Percentiles rank a stretch among this genome's conserved stretches.
phyloP scores from a whole-genome alignment of 1,140 invertebrate species.

The Apolygus lucorum region DNA sequence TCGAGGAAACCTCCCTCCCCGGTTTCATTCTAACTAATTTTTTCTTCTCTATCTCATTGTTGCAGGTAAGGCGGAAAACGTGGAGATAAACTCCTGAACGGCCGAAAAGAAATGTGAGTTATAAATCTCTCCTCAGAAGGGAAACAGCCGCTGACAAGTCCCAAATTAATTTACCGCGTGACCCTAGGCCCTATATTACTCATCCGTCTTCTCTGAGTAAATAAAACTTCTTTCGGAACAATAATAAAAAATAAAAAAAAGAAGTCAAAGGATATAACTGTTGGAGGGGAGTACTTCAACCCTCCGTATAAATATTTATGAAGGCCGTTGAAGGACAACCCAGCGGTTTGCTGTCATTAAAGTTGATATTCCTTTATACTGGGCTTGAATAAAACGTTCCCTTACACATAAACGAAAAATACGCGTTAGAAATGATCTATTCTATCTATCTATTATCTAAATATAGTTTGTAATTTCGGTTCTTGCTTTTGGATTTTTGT shows the following conservation, averaged over 20 bases:
- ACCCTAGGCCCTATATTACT: slow-evolving; percentile 8
- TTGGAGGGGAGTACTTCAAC: neutral
- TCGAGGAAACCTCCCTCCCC: no score
- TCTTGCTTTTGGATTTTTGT: no score
- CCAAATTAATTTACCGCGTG: slow-evolving; percentile 12
- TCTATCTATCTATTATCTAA: no score
- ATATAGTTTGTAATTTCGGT: no score
- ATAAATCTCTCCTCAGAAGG: neutral
- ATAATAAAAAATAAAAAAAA: neutral
- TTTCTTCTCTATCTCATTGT: neutral
- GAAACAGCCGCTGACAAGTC: slow-evolving; percentile 5
- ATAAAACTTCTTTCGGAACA: neutral
- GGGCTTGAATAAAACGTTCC: no score
- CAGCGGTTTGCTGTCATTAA: no score
- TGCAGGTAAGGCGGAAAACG: neutral
- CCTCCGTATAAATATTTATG: slow-evolving; percentile 9
- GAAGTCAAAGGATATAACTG: no score
- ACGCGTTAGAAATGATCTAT: no score
- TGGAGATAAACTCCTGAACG: neutral
- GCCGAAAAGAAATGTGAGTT: neutral
- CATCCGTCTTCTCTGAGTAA: slow-evolving; percentile 1
- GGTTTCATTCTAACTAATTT: neutral
- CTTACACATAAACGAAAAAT: no score
- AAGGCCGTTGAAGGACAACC: neutral
- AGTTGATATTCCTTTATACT: no score